A percentile compares a stretch with the other conserved stretches of the same genome.
phyloP scores from a whole-genome alignment of 2,113 vertebrate species.

The Ochotona princeps region DNA sequence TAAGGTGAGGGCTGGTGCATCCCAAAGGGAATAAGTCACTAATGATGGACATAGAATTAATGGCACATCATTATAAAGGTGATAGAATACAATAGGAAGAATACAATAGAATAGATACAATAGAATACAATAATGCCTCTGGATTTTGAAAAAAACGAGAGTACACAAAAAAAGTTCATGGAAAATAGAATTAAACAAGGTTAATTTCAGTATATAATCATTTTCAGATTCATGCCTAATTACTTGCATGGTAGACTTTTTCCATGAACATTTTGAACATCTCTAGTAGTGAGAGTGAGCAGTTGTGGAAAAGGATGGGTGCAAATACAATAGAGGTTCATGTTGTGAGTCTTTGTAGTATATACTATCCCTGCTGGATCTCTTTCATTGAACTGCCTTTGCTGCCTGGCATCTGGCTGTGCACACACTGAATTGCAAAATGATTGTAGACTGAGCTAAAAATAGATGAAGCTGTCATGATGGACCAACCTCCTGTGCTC shows the following conservation, averaged over 20 bases:
- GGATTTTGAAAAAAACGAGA: not conserved
- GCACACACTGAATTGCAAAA: slow-evolving; percentile 6
- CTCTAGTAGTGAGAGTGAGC: not conserved
- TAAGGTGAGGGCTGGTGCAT: not conserved
- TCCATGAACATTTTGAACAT: no score
- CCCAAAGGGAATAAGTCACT: not conserved
- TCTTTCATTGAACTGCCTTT: slow-evolving; percentile 8
- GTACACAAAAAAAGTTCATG: no score
- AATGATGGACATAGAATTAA: not conserved
- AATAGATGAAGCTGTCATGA: slow-evolving; percentile 51
- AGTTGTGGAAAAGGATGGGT: not conserved
- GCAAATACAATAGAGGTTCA: not conserved
- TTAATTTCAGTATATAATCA: no score
- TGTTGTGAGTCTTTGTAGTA: slow-evolving; percentile 38
- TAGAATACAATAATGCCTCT: not conserved
- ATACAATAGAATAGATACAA: no score
- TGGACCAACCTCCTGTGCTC: slow-evolving; percentile 39
- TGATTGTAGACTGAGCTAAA: slow-evolving; percentile 61
- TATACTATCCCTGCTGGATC: slow-evolving; percentile 5
- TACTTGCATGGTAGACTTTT: no score
- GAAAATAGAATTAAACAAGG: no score
- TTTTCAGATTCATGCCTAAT: no score
- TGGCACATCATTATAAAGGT: not conserved
- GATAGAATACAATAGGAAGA: not conserved
- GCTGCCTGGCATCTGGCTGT: not conserved